Evolutionary conservation across 2,113 vertebrate species (phyloP).

Genomic region (Pteronura brasiliensis): DNA sequence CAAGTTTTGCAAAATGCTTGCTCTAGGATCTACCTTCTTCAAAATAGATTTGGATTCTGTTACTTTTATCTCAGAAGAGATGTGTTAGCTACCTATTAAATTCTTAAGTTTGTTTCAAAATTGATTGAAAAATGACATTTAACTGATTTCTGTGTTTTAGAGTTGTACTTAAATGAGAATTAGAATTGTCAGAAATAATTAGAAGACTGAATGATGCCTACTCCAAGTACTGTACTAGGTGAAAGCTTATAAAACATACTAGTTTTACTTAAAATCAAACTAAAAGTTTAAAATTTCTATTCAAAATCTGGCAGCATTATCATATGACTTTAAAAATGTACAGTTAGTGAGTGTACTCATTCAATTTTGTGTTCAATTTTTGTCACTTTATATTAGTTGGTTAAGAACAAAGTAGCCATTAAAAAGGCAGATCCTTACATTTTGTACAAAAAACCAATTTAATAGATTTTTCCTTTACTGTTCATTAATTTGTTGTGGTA

Average conservation of each 20-base stretch:
- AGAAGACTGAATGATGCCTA: not conserved
- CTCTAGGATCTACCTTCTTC: constrained; percentile 7
- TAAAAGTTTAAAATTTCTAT: not conserved
- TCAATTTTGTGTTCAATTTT: constrained; percentile 53
- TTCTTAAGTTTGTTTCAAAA: constrained; percentile 61
- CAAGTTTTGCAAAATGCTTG: constrained; percentile 39
- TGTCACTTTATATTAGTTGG: not conserved
- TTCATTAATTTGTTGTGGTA: not conserved
- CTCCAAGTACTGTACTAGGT: not conserved
- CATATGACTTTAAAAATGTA: not conserved
- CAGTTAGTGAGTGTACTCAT: constrained; percentile 31
- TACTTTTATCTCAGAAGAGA: constrained; percentile 38
- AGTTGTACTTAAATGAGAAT: not conserved
- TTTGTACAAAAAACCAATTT: not conserved
- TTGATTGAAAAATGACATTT: constrained; percentile 40
- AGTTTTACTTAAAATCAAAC: not conserved
- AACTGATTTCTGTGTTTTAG: constrained; percentile 30
- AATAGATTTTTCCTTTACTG: not conserved
- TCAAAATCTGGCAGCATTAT: not conserved
- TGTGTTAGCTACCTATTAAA: not conserved
- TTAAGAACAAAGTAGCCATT: not conserved
- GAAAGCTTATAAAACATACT: not conserved
- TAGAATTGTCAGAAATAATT: not conserved
- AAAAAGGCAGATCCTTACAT: not conserved
- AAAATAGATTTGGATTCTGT: not conserved